Base-by-base conservation (phyloP, 2,113 vertebrate species). In the Neolamprologus devosi region DNA sequence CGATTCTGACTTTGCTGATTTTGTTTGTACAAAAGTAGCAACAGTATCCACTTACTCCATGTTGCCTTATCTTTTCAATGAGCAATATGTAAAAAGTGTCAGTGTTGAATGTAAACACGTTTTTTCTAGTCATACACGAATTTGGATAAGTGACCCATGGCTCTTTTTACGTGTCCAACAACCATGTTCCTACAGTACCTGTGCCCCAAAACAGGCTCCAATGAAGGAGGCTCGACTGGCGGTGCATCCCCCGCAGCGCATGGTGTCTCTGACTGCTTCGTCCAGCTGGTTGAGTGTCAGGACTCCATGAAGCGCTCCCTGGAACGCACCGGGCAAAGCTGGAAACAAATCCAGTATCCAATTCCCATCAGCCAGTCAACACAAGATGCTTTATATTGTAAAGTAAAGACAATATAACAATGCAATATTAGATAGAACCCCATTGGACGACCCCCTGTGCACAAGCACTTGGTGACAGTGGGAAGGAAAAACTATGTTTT, bases 271-370 rank as follows among this genome's bases (percentile, higher is more conserved):
- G 85, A 96, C 93, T 2, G 94, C 95, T 81, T 95, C 92, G 5
- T 94, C 94, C 86, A 96, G 89, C 82, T 79, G 85, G 53, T 51
- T 94, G 73, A 73, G 83, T 2, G 84, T 96, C 92, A 96, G 90
- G 90, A 96, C 92, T n/a, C 85, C 94, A 26, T 96, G 95, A 13
- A 96, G 94, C 30, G 96, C 95, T 84, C 89, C 96, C 85, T 96
- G 96, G 95, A 96, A 93, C 2, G 96, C 96, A 89, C 88, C 93
- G 1, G 96, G 96, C 93, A 96, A 80, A 79, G 53, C 96, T 96
- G 84, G 53, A 93, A 51, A 89, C 40, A 88, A 12, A 82, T 4
- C 1, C 80, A 88, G 47, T 9, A 68, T 23, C 11, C 35, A 68
- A 6, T 68, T 68, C 63, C 33, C 63, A 40, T 40, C 7, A 40